Evolutionary conservation across 1,140 invertebrate species (phyloP), one percentile per base, ranked within the genome.

Genomic region (Drosophila takahashii): DNA sequence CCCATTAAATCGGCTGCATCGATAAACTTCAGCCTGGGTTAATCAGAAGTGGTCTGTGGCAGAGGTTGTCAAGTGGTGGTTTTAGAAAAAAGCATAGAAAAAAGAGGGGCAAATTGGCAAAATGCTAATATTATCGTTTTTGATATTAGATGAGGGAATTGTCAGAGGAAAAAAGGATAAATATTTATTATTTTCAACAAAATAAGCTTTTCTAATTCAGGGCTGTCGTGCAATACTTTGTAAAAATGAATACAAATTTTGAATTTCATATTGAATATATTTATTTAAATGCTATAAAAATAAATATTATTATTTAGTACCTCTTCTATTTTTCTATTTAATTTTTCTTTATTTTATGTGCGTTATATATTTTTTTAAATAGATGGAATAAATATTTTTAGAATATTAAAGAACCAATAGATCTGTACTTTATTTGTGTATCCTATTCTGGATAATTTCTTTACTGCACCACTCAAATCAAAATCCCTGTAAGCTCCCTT

Each of bases 11-110:
- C 16, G 66, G 34, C 32, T 22, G 34, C 66, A 57, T 70, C 64
- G 64, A 70, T 70, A 70, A 41, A 70, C 50, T 70, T 70, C 52
- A 57, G 65, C n/a, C 67, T 32, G 42, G 50, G 64, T 65, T 67
- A 61, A 67, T 50, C 64, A 62, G 45, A 51, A 65, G 64, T 44
- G 64, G 64, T 62, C 59, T 67, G 59, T 10, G 56, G 29, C n/a
- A 36, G 4, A 36, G 4, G 56, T 47, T 51, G 41, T 39, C 16
- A 53, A 69, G 41, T 18, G 64, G 26, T 16, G 51, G 50, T 29
- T 29, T 6, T 3, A 22, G n/a, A 61, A 61, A 61, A 39, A 59
- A 11, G 1, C 18, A 5, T 13, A 22, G 4, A 5, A 44, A 16
- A 50, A 16, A 10, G 1, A 2, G 47, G 3, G 47, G 15, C 47